Evolutionary conservation across 2,797 vertebrate species (phyloP).

Genomic region (Pteropus rufus): DNA sequence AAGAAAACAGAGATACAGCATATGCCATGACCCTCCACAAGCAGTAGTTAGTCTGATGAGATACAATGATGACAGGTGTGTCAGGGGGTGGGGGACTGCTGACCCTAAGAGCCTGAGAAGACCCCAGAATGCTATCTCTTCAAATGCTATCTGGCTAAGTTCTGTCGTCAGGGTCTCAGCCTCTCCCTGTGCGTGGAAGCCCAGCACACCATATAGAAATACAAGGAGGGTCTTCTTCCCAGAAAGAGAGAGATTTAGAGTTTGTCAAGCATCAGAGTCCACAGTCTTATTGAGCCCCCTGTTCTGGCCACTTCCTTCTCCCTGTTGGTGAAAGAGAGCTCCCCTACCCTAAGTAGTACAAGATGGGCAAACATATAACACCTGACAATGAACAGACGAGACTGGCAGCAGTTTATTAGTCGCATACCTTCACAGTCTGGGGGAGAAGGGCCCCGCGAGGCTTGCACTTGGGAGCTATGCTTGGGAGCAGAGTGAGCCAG

Average conservation of each 20-base stretch:
- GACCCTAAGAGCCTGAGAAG: neutral
- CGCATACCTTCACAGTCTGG: neutral
- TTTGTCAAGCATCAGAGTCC: neutral
- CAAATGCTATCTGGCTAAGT: neutral
- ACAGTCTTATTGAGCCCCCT: neutral
- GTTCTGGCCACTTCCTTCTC: neutral
- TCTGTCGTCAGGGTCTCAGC: neutral
- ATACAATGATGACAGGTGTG: neutral
- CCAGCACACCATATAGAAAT: neutral
- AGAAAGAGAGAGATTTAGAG: neutral
- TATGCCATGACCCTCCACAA: neutral
- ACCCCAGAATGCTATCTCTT: neutral
- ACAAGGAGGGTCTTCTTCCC: neutral
- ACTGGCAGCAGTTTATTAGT: neutral
- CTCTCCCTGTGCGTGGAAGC: neutral
- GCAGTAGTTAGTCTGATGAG: neutral
- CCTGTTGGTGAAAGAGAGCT: neutral
- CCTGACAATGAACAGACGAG: neutral
- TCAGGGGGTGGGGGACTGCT: no score
- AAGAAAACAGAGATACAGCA: neutral
- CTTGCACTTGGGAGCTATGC: neutral
- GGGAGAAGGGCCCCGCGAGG: neutral
- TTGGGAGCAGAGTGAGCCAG: neutral
- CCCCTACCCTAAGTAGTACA: neutral
- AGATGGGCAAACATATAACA: neutral